Evolutionary conservation across 2,888 invertebrate species (phyloP), one percentile per base, ranked within the genome.

Genomic region (Lepidonotus clava): DNA sequence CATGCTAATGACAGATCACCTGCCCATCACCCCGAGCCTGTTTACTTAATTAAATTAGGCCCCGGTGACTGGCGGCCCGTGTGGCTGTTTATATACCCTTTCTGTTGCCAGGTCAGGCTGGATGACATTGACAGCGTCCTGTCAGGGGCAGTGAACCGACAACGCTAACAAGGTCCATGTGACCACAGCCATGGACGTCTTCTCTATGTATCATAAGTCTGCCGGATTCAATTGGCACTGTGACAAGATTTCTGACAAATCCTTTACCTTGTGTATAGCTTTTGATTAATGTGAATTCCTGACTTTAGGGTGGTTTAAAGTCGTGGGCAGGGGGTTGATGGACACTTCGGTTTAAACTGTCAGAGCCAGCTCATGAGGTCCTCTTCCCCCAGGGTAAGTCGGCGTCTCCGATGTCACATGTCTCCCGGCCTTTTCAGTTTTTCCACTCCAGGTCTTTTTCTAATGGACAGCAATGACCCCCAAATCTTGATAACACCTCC

Each of bases 1-100:
- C 77, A 77, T 77, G n/a, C 46, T 77, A 77, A 77, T 77, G 77
- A 46, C 77, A 36, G 77, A 77, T 77, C 77, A 77, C 77, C 77
- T 77, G 77, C 77, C n/a, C 77, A 24, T 40, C 77, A 77, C 40
- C 41, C 40, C 24, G n/a, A 40, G 41, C 21, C 77, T 77, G 77
- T 77, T 77, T 77, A 77, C 77, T 77, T 77, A 77, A 77, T 77
- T 77, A 77, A 40, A 77, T 77, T 46, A 77, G 24, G 21, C 38
- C 6, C 21, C 4, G 77, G 46, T 14, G 5, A 28, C 21, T 21
- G 46, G 77, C 41, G 28, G 5, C 6, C n/a, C 41, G 6, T 11
- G 24, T 21, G 6, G n/a, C 40, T 77, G 77, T 77, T 77, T 77
- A 40, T 46, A 40, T 77, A 41, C 11, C 77, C 41, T 40, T 71